Evolutionary conservation across 2,888 invertebrate genomes (phyloP).

Genomic region (Pandemis cinnamomeana): DNA sequence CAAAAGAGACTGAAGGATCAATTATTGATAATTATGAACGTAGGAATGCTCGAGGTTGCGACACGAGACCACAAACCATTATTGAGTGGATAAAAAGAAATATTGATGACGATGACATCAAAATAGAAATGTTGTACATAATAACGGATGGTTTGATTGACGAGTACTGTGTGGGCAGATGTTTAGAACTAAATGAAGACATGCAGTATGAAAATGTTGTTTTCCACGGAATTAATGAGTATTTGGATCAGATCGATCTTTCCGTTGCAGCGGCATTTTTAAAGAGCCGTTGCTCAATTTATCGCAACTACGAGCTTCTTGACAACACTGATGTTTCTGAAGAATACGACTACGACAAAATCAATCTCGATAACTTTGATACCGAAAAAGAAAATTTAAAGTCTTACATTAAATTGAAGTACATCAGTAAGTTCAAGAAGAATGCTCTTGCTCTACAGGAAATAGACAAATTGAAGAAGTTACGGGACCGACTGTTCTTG

Average conservation of each 20-base stretch:
- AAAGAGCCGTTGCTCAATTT: slow-evolving; percentile 49
- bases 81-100: slow-evolving; percentile 44
- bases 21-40: slow-evolving; percentile 39
- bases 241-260: slow-evolving; percentile 44
- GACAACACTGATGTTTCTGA: slow-evolving; percentile 53
- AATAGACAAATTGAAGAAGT: slow-evolving; percentile 53
- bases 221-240: slow-evolving; percentile 49
- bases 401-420: slow-evolving; percentile 58
- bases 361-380: slow-evolving; percentile 52
- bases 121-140: slow-evolving; percentile 53
- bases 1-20: slow-evolving; percentile 48
- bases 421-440: slow-evolving; percentile 46
- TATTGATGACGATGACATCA: slow-evolving; percentile 36
- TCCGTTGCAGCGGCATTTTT: slow-evolving; percentile 53
- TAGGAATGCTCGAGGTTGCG: background rate
- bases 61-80: slow-evolving; percentile 45
- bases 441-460: slow-evolving; percentile 49
- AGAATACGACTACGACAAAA: slow-evolving; percentile 54
- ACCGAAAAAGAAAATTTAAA: slow-evolving; percentile 51
- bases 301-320: slow-evolving; percentile 49
- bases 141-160: slow-evolving; percentile 53
- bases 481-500: slow-evolving; percentile 48
- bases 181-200: slow-evolving; percentile 48
- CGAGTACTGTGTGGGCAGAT: slow-evolving; percentile 2
- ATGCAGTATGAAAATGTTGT: slow-evolving; percentile 53